Evolutionary conservation across 2,113 vertebrate genomes (phyloP).

Genomic region (Meleagris gallopavo): DNA sequence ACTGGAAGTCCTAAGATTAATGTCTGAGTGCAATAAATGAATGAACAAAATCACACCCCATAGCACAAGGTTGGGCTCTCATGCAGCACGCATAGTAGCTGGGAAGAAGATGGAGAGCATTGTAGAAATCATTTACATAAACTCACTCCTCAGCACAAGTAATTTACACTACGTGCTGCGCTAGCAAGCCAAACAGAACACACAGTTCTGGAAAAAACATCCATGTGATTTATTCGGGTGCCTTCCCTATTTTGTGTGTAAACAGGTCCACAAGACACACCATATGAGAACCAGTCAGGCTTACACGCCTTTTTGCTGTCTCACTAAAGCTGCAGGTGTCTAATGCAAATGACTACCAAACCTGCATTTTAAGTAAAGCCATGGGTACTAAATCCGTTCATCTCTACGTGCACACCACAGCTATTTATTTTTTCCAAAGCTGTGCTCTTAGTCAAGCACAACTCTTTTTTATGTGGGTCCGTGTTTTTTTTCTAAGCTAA

Average conservation of each 20-base stretch:
- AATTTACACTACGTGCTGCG: neutral
- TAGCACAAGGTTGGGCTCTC: neutral
- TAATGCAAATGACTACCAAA: neutral
- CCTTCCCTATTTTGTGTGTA: conserved; percentile 5
- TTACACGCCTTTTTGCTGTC: neutral
- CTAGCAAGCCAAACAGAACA: neutral
- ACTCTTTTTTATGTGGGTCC: neutral
- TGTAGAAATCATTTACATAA: neutral
- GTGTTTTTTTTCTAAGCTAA: neutral
- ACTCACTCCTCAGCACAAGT: neutral
- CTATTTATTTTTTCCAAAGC: neutral
- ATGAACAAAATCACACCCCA: neutral
- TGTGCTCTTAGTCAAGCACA: neutral
- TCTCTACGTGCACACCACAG: neutral
- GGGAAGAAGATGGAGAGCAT: neutral
- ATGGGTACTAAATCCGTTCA: neutral
- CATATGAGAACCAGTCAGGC: neutral
- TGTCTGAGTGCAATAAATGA: neutral
- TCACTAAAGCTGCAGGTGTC: neutral
- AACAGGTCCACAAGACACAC: neutral
- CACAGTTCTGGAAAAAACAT: conserved; percentile 1
- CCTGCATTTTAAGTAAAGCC: neutral
- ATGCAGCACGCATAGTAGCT: neutral
- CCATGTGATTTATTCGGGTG: neutral
- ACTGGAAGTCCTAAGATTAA: neutral